These are phyloP conservation scores for Sminthopsis crassicaudata DNA, from an alignment of 2,113 vertebrate species.

Conservation along the genomic window DNA sequence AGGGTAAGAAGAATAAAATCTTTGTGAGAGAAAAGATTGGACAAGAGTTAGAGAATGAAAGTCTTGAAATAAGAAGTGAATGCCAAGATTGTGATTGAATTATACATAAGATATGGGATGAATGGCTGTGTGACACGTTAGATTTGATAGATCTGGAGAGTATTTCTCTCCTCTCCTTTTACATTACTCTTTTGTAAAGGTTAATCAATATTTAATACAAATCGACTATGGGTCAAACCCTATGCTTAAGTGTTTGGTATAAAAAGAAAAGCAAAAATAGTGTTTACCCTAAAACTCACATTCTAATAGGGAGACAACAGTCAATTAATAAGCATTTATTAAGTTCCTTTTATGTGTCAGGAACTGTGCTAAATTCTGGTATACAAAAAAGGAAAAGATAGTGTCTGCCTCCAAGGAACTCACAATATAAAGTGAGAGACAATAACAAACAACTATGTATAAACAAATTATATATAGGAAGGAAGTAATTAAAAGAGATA, in stretches of 20 bases:
- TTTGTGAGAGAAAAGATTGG: not conserved
- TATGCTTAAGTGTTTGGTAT: not conserved
- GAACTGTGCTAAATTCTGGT: not conserved
- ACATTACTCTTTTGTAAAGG: not conserved
- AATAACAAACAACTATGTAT: not conserved
- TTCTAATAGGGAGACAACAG: not conserved
- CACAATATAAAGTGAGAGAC: not conserved
- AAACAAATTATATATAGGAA: not conserved
- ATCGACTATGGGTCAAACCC: not conserved
- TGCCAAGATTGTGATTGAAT: not conserved
- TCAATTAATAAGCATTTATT: not conserved
- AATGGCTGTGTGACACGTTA: not conserved
- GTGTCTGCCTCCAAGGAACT: not conserved
- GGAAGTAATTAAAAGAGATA: not conserved
- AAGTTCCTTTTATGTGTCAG: not conserved
- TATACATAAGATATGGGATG: not conserved
- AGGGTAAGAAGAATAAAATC: not conserved
- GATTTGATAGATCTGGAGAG: not conserved
- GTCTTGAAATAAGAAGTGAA: not conserved
- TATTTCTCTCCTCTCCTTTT: not conserved
- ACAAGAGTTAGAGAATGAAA: not conserved
- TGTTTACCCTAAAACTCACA: not conserved
- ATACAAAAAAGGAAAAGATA: not conserved
- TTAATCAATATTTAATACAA: not conserved
- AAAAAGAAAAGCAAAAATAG: not conserved